A percentile compares a stretch with the other conserved stretches of the same genome.
These are phyloP conservation scores for Labeo calbasu DNA, from an alignment of 2,797 vertebrate genomes.

Conservation along the genomic window DNA sequence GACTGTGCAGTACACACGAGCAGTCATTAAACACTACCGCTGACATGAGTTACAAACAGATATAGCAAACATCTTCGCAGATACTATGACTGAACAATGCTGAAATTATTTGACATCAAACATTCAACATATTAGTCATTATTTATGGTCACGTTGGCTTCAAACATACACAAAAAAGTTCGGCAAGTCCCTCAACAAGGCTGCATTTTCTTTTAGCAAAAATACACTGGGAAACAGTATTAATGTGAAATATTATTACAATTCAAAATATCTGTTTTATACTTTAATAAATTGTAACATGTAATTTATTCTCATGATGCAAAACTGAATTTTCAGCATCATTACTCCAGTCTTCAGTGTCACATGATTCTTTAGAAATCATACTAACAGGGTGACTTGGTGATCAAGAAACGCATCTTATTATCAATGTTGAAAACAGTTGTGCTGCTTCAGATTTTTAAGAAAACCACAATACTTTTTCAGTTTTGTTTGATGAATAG, in stretches of 20 bases:
- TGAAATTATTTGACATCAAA: background rate
- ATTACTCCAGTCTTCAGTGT: background rate
- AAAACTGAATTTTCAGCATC: background rate
- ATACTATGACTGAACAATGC: background rate
- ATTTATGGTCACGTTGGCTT: background rate
- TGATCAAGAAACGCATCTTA: background rate
- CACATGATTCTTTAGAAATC: background rate
- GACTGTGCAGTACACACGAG: background rate
- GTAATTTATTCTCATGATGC: background rate
- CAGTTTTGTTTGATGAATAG: background rate
- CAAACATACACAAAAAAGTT: background rate
- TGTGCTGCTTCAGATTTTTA: background rate
- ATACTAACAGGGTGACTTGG: background rate
- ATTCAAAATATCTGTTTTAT: background rate
- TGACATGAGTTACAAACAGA: constrained; percentile 4
- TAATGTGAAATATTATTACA: background rate
- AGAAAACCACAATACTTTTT: background rate
- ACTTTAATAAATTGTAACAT: background rate
- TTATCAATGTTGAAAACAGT: background rate
- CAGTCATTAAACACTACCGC: background rate
- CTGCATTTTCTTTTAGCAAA: background rate
- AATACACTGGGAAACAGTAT: background rate
- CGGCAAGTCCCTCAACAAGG: background rate
- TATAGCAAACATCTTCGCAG: constrained; percentile 3
- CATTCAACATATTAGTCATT: background rate